phyloP scores from a whole-genome alignment of 2,113 vertebrate species.

The Pantherophis guttatus region DNA sequence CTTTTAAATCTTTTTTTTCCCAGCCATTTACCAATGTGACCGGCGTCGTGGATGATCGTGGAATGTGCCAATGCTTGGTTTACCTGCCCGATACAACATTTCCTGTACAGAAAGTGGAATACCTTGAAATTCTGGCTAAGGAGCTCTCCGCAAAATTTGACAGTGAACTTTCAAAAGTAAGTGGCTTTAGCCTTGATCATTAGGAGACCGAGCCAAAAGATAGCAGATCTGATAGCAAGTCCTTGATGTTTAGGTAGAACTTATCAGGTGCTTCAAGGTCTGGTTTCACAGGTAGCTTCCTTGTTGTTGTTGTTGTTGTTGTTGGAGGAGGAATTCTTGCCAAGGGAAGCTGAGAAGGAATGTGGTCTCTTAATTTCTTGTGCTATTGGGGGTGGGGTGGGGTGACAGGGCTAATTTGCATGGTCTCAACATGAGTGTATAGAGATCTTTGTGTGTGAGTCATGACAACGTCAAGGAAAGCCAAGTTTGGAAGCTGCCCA shows the following conservation, averaged over 20 bases:
- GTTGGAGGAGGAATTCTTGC: background rate
- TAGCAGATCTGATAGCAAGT: background rate
- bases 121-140: conserved; percentile 52
- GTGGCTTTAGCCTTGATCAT: conserved; percentile 9
- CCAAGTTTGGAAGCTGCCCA: background rate
- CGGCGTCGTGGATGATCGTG: conserved; percentile 51
- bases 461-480: background rate
- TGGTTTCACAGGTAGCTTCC: background rate
- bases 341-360: background rate
- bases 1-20: conserved; percentile 32
- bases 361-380: background rate
- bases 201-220: background rate
- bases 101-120: conserved; percentile 68
- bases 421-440: background rate
- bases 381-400: background rate
- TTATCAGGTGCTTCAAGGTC: background rate
- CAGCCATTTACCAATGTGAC: conserved; percentile 67
- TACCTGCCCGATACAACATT: conserved; percentile 68
- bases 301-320: background rate
- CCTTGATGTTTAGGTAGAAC: background rate
- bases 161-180: conserved; percentile 72
- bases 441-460: background rate
- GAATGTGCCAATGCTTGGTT: conserved; percentile 69
- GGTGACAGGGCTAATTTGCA: background rate
- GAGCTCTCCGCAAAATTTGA: conserved; percentile 60